Evolutionary conservation across 2,888 invertebrate genomes (phyloP).

Genomic region (Oasisia sp.): DNA sequence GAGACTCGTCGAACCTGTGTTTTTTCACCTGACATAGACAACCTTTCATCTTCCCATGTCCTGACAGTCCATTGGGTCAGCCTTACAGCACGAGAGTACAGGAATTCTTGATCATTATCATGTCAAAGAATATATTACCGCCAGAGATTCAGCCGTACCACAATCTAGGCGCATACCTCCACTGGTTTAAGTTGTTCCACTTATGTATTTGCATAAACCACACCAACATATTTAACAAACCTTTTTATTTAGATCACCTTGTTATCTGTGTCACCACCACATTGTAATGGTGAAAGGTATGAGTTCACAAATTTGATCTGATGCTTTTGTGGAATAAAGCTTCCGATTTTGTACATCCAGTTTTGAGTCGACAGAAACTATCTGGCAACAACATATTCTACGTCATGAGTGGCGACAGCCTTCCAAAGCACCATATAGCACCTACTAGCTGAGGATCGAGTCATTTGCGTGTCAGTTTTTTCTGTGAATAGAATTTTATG

Average conservation of each 20-base stretch:
- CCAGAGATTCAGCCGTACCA: background rate
- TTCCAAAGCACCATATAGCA: background rate
- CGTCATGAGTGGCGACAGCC: background rate
- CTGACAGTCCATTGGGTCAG: background rate
- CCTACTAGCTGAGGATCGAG: background rate
- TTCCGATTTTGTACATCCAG: background rate
- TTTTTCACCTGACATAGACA: background rate
- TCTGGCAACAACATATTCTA: background rate
- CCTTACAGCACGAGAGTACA: background rate
- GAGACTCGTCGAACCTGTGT: background rate
- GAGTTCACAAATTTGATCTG: background rate
- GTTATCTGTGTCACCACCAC: background rate
- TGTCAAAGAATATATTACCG: background rate
- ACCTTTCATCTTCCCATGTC: background rate
- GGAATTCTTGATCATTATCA: background rate
- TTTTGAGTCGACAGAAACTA: background rate
- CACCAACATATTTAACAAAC: background rate
- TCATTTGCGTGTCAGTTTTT: background rate
- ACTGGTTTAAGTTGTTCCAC: background rate
- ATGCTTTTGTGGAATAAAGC: background rate
- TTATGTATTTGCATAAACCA: background rate
- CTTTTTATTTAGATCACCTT: background rate
- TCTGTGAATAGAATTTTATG: too few species aligned
- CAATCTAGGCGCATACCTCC: background rate
- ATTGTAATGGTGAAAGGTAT: background rate